A percentile compares a stretch with the other conserved stretches of the same genome.
Conservation (phyloP, 2,113 vertebrate genomes). For the Eretmochelys imbricata region DNA sequence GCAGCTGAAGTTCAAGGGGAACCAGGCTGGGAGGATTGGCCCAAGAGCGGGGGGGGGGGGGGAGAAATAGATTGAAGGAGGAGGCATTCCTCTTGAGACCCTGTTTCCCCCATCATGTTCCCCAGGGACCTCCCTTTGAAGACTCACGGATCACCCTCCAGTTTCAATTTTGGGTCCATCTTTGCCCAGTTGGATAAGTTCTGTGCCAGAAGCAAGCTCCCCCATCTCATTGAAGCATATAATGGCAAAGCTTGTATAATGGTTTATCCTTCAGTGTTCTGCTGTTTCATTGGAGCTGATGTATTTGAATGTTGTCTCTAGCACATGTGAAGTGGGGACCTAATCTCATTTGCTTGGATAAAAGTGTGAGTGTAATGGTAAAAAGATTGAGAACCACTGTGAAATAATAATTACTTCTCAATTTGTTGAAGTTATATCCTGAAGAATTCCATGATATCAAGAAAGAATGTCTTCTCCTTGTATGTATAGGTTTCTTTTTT, state of each 20-base stretch:
- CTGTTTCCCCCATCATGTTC: background rate
- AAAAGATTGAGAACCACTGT: background rate
- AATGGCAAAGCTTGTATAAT: background rate
- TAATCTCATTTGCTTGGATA: background rate
- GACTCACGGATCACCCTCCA: background rate
- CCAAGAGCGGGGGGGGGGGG: background rate
- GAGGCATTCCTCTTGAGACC: background rate
- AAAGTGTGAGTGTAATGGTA: background rate
- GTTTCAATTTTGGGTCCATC: background rate
- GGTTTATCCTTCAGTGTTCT: background rate
- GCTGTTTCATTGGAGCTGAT: background rate
- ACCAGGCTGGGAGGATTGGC: background rate
- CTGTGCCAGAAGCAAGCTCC: background rate
- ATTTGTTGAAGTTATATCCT: background rate
- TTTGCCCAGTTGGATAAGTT: too few species aligned
- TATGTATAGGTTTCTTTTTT: background rate
- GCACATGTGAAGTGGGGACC: background rate
- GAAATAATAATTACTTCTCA: background rate
- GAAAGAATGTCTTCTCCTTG: background rate
- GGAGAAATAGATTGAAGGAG: accelerated
- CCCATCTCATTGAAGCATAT: background rate
- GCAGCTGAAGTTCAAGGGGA: background rate
- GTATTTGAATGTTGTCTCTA: background rate
- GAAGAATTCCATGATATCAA: background rate
- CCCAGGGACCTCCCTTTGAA: background rate